A percentile compares a stretch with the other conserved stretches of the same genome.
Evolutionary conservation across 2,888 invertebrate species (phyloP).

Genomic region (Tubiluchus corallicola): DNA sequence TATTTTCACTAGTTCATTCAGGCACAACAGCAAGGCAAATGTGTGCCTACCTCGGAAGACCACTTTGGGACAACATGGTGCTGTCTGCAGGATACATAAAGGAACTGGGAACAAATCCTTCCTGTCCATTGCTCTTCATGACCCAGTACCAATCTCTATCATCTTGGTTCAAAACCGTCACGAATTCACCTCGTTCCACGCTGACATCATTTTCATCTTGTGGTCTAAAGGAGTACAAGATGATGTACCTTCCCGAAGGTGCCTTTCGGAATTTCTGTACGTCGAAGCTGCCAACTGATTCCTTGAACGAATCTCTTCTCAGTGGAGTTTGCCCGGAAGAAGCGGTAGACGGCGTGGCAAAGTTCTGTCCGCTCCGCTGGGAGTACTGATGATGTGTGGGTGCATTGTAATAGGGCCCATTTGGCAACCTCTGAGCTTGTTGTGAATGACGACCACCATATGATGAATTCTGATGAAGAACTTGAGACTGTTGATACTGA

Average conservation of each 20-base stretch:
- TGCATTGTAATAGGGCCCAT: not conserved
- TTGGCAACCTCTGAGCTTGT: not conserved
- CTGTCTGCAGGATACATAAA: conserved; percentile 73
- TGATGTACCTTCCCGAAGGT: conserved; percentile 73
- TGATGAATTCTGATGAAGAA: not conserved
- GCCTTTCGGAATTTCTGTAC: conserved; percentile 37
- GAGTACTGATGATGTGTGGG: conserved; percentile 5
- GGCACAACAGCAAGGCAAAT: too few species aligned
- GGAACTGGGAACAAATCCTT: conserved; percentile 85
- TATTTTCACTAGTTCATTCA: too few species aligned
- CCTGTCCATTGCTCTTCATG: conserved; percentile 70
- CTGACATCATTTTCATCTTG: conserved; percentile 83
- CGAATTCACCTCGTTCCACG: conserved; percentile 80
- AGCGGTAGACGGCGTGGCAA: conserved; percentile 12
- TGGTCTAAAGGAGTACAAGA: conserved; percentile 77
- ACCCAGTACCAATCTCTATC: conserved; percentile 83
- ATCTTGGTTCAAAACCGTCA: conserved; percentile 82
- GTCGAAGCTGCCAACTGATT: conserved; percentile 11
- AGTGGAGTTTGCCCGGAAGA: conserved; percentile 13
- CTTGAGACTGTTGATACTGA: not conserved
- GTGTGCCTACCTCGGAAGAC: too few species aligned
- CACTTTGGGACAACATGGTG: too few species aligned
- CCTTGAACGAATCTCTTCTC: conserved; percentile 12
- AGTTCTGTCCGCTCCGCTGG: not conserved
- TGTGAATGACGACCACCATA: not conserved